Conservation (phyloP, 53 echinoderm and acorn worm genomes). For the Echinometra lucunter region DNA sequence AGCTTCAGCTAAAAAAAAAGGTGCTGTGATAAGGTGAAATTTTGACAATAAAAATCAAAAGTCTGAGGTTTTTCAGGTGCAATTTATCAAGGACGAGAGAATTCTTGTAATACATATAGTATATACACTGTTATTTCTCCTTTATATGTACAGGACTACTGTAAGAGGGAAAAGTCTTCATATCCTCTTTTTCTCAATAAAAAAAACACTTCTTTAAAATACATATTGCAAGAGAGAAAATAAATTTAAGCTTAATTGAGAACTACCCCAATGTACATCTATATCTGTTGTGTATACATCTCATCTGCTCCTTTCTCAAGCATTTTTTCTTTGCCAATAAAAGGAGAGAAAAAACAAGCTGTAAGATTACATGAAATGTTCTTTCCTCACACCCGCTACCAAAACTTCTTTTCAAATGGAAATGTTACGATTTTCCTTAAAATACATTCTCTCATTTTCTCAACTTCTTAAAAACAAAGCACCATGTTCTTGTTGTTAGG, state of each 20-base stretch:
- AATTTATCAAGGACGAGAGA: not conserved
- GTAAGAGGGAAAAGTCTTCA: not conserved
- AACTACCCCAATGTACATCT: not conserved
- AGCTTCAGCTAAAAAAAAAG: slow-evolving; percentile 27
- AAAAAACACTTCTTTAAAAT: not conserved
- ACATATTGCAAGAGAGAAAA: slow-evolving; percentile 19
- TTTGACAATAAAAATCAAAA: not conserved
- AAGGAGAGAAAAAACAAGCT: not conserved
- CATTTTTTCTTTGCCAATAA: not conserved
- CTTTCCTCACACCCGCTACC: not conserved
- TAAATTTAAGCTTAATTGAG: not conserved
- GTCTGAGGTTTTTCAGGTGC: slow-evolving; percentile 30
- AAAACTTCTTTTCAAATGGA: not conserved
- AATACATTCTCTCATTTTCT: not conserved
- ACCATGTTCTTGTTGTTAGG: not conserved
- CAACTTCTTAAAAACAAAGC: no score
- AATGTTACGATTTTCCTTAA: not conserved
- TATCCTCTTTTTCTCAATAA: not conserved
- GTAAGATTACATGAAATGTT: not conserved
- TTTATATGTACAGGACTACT: not conserved
- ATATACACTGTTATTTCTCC: slow-evolving; percentile 31
- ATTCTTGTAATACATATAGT: not conserved
- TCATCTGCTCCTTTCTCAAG: not conserved
- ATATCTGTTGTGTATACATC: not conserved
- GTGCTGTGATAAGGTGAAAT: slow-evolving; percentile 24